Conservation (phyloP, 2,113 vertebrate species). For the Eclectus roratus region DNA sequence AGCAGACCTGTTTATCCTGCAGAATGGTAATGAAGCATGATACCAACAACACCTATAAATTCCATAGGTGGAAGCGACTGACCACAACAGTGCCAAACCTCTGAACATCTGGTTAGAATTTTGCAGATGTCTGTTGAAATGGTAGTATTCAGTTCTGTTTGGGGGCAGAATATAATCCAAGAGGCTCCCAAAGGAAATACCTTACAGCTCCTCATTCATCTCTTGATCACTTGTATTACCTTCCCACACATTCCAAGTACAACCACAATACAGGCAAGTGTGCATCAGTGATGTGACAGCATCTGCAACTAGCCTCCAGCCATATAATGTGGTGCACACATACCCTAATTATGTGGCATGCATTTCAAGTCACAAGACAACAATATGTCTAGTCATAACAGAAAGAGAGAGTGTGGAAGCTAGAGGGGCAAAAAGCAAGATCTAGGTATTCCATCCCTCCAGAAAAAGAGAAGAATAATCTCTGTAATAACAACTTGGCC, state of each 20-base stretch:
- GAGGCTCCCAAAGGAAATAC: background rate
- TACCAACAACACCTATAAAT: background rate
- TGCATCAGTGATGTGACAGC: background rate
- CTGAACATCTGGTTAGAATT: background rate
- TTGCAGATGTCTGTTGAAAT: background rate
- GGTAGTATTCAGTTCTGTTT: background rate
- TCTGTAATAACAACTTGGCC: background rate
- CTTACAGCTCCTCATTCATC: background rate
- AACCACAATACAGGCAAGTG: accelerated
- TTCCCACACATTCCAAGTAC: background rate
- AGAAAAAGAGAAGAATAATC: background rate
- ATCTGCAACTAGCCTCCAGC: background rate
- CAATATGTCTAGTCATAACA: background rate
- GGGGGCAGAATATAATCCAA: background rate
- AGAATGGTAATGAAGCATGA: background rate
- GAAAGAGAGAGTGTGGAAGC: background rate
- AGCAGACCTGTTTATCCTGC: background rate
- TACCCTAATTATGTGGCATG: accelerated
- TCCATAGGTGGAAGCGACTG: background rate
- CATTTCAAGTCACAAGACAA: background rate
- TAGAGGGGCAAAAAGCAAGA: background rate
- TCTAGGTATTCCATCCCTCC: background rate
- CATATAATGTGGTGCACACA: background rate
- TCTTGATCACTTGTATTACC: background rate
- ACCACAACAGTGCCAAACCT: background rate